Evolutionary conservation across 2,888 invertebrate genomes (phyloP).

Genomic region (Oligia latruncula): DNA sequence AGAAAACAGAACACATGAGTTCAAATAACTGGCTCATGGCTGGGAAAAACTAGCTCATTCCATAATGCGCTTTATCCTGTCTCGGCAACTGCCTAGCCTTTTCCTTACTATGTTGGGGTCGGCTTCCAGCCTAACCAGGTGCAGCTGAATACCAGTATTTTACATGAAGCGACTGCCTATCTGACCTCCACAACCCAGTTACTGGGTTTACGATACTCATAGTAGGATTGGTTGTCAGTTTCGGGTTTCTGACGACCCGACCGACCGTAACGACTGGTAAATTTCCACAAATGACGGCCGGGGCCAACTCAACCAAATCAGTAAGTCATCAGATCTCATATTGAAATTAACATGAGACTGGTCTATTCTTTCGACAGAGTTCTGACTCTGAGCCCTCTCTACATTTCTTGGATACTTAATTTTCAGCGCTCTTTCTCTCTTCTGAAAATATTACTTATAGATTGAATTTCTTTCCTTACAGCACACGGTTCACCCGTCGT

Average conservation of each 20-base stretch:
- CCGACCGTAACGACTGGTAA: too few relatives aligned
- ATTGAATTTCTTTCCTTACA: slow-evolving; percentile 60
- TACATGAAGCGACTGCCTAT: too few relatives aligned
- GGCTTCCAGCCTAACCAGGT: too few relatives aligned
- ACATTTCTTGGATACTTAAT: not conserved
- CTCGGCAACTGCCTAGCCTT: too few relatives aligned
- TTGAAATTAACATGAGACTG: not conserved
- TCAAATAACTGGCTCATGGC: not conserved
- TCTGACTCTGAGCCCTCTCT: not conserved
- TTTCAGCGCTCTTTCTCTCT: not conserved
- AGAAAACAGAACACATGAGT: slow-evolving; percentile 8
- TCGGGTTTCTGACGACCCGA: too few relatives aligned
- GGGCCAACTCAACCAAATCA: not conserved
- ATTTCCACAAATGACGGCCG: too few relatives aligned
- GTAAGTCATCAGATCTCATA: not conserved
- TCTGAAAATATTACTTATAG: not conserved
- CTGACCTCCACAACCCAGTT: too few relatives aligned
- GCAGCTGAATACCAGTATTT: too few relatives aligned
- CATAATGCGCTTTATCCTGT: not conserved
- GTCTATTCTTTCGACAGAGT: not conserved
- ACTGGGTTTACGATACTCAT: too few relatives aligned
- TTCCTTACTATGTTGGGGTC: too few relatives aligned
- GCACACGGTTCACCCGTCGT: slow-evolving; percentile 84
- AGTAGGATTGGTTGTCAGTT: too few relatives aligned
- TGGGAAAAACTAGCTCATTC: not conserved